Conservation (phyloP, 2,797 vertebrate species). For the Gymnodraco acuticeps region DNA sequence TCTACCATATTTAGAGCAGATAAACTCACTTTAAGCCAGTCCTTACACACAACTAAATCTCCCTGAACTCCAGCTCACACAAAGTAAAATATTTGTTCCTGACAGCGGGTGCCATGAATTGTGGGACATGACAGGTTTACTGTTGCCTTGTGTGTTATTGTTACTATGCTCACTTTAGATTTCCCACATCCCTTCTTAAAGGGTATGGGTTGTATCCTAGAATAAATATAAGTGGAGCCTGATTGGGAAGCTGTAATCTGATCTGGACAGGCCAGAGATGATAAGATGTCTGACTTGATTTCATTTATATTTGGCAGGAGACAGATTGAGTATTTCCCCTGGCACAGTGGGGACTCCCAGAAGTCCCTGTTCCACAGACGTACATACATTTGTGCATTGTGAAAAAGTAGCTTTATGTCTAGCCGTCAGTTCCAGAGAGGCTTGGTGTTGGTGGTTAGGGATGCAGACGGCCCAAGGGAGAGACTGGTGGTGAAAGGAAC, state of each 20-base stretch:
- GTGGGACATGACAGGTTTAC: constrained; percentile 62
- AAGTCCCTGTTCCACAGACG: constrained; percentile 11
- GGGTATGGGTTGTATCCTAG: constrained; percentile 7
- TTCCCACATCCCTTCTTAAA: constrained; percentile 54
- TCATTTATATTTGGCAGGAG: constrained; percentile 52
- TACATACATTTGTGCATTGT: constrained; percentile 25
- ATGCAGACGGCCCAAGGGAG: constrained; percentile 61
- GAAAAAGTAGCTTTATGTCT: constrained; percentile 17
- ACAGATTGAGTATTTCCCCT: constrained; percentile 31
- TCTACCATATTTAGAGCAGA: not conserved
- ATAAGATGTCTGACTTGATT: constrained; percentile 46
- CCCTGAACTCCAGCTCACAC: not conserved
- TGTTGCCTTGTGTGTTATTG: constrained; percentile 63
- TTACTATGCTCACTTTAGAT: constrained; percentile 50
- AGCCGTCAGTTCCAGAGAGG: constrained; percentile 15
- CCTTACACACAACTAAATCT: constrained; percentile 2
- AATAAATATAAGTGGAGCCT: constrained; percentile 49
- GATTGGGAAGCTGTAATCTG: constrained; percentile 53
- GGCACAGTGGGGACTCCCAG: constrained; percentile 17
- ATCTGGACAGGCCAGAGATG: constrained; percentile 51
- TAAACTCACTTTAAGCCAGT: not conserved
- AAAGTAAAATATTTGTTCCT: constrained; percentile 40
- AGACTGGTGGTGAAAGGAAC: constrained; percentile 58
- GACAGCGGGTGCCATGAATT: constrained; percentile 42
- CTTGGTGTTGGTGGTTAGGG: constrained; percentile 46